Percentiles rank a stretch among this genome's conserved stretches.
Conservation (phyloP, 2,797 vertebrate species). For the Molossus alvarezi region DNA sequence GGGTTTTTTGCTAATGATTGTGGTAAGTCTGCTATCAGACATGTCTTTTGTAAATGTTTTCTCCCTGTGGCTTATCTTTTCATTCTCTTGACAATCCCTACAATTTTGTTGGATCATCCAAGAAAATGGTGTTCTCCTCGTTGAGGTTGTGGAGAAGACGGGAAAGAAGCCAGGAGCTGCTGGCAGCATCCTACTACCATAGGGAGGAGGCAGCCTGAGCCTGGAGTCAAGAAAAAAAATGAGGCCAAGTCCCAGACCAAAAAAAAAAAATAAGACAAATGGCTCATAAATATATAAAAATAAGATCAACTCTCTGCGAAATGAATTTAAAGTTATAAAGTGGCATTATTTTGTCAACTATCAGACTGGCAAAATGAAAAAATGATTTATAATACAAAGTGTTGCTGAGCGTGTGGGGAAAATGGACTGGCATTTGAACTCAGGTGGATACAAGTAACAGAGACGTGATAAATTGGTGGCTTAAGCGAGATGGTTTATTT, state of each 20-base stretch:
- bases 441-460: not conserved
- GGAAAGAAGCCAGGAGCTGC: not conserved
- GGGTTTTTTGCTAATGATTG: not conserved
- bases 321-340: constrained; percentile 23
- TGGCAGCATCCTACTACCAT: not conserved
- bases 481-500: not conserved
- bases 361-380: not conserved
- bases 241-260: not conserved
- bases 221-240: not conserved
- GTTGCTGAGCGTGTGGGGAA: not conserved
- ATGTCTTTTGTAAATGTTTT: not conserved
- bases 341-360: not conserved
- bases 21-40: not conserved
- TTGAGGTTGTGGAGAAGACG: not conserved
- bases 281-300: not conserved
- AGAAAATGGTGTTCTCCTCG: not conserved
- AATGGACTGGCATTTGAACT: not conserved
- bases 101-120: not conserved
- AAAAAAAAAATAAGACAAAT: not conserved
- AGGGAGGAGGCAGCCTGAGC: not conserved
- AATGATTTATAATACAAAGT: not conserved
- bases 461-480: not conserved
- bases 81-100: not conserved
- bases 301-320: not conserved
- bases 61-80: not conserved